Base-by-base conservation (phyloP, 2,888 invertebrate genomes). In the Chrysina gloriosa region DNA sequence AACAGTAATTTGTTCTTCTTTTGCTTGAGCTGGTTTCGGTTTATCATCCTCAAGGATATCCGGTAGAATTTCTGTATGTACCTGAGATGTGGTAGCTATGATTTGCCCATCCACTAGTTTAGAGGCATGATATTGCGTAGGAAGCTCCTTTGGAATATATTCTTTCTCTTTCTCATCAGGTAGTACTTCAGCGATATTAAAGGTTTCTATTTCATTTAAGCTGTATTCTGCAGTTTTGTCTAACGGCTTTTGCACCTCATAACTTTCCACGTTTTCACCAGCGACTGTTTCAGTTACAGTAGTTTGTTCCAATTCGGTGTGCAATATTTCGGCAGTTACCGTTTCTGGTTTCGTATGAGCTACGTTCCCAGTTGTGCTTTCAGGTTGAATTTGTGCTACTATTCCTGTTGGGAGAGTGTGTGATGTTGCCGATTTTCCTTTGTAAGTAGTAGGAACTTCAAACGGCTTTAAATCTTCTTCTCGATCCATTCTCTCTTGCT, bases 401-500 rank as follows among this genome's bases (percentile, higher is more conserved):
- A 87, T 80, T 50, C 87, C 82, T 0, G 88, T 87, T 42, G 87
- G 83, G 0, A 89, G 78, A 1, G 86, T 81, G 73, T 85, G 85
- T 1, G 84, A 80, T 3, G 86, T 83, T 4, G 84, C 81, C 21
- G 81, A 68, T 81, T 86, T 87, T 3, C 85, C 84, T 74, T 81
- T 84, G 69, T 86, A 86, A 45, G 82, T 80, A 73, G 87, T 87
- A 2, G 87, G 87, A 63, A 85, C 75, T 70, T 86, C 86, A 68
- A 84, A 84, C n/a, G 69, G 73, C 69, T 76, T 75, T 14, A 92
- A 82, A 27, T 84, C 80, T 23, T 85, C 85, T 83, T 93, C 93
- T 71, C 86, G 87, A 81, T 94, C 93, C 31, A 88, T 84, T 0
- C 84, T 80, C 76, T 90, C 87, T 0, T 87, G 88, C 81, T 92